These are phyloP conservation scores for Antechinus stuartii DNA, from an alignment of 2,113 vertebrate genomes.

Conservation along the genomic window DNA sequence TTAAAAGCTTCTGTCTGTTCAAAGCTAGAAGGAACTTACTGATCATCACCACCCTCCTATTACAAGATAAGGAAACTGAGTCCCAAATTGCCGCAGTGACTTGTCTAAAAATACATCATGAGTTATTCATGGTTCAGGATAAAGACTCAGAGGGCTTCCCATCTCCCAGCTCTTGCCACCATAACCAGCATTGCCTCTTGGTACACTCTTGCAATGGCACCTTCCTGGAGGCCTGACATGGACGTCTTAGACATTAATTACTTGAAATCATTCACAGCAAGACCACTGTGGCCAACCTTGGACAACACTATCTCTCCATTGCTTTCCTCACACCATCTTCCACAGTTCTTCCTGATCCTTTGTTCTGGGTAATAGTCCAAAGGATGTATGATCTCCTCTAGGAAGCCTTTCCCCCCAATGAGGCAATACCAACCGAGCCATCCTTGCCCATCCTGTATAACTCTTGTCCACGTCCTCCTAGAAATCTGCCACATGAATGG, in stretches of 20 bases:
- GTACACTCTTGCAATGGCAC: background rate
- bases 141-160: background rate
- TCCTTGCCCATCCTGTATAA: background rate
- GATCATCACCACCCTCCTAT: background rate
- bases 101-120: background rate
- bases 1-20: background rate
- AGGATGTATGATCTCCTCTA: background rate
- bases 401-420: background rate
- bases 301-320: background rate
- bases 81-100: background rate
- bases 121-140: background rate
- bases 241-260: background rate
- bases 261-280: background rate
- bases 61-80: background rate
- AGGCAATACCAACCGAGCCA: background rate
- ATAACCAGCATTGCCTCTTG: background rate
- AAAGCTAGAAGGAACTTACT: background rate
- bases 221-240: background rate
- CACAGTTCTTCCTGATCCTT: background rate
- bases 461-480: background rate
- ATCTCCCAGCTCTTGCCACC: background rate
- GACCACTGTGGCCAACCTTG: background rate
- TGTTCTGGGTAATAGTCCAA: background rate
- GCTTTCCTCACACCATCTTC: background rate
- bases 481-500: background rate